These are phyloP conservation scores for Noctuana brunneofusca DNA, from an alignment of 2,888 invertebrate species.

Conservation along the genomic window DNA sequence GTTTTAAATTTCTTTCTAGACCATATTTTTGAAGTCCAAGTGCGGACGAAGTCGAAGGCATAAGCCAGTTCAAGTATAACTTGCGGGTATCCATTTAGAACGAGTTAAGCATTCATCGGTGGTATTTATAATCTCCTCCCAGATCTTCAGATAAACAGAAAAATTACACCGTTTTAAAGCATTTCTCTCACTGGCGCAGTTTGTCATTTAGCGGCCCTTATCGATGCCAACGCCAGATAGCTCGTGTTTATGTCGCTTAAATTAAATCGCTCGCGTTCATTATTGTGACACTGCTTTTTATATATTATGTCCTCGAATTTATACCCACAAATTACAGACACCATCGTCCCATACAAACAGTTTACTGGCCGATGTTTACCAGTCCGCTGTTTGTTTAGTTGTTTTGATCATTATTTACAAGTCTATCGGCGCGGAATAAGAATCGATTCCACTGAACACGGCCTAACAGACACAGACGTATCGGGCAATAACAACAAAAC, in stretches of 20 bases:
- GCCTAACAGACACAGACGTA: conserved; percentile 36
- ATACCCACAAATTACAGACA: conserved; percentile 55
- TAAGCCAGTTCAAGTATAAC: not conserved
- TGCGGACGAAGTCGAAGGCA: too few relatives aligned
- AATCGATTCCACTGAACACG: conserved; percentile 43
- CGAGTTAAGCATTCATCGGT: conserved; percentile 61
- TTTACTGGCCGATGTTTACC: conserved; percentile 41
- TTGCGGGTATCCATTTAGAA: conserved; percentile 45
- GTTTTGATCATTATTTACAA: conserved; percentile 49
- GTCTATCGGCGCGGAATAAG: conserved; percentile 43
- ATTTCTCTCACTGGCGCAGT: conserved; percentile 71
- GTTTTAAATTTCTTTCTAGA: too few relatives aligned
- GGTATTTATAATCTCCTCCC: conserved; percentile 65
- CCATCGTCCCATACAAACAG: conserved; percentile 39
- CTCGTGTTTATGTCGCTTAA: conserved; percentile 77
- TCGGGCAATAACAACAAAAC: conserved; percentile 46
- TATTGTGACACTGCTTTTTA: conserved; percentile 74
- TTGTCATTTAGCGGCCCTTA: conserved; percentile 80
- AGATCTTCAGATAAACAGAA: conserved; percentile 70
- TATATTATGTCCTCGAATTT: conserved; percentile 64
- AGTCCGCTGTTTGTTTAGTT: conserved; percentile 43
- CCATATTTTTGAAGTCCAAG: too few relatives aligned
- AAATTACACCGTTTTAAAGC: conserved; percentile 74
- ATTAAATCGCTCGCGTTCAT: conserved; percentile 78
- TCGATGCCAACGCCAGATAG: conserved; percentile 77